Evolutionary conservation across 2,888 invertebrate species (phyloP).

Genomic region (Oscheius sp.): DNA sequence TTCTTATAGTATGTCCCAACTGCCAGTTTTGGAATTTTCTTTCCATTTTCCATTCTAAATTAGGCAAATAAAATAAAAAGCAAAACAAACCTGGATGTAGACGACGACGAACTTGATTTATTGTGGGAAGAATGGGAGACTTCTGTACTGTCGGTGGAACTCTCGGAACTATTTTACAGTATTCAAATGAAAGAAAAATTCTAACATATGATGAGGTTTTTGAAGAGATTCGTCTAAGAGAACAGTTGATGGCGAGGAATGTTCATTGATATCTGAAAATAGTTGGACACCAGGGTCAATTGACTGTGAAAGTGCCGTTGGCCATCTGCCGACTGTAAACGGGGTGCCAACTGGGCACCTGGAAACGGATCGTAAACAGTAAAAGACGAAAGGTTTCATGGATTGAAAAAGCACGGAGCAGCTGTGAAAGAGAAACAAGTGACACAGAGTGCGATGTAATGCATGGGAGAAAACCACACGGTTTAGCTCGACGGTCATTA

Average conservation of each 20-base stretch:
- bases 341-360: conserved; percentile 7
- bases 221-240: background rate
- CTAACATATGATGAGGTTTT: background rate
- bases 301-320: conserved; percentile 3
- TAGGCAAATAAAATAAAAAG: background rate
- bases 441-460: conserved; percentile 13
- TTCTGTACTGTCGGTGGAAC: conserved; percentile 27
- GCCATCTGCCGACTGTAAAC: conserved; percentile 26
- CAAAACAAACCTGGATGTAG: conserved; percentile 21
- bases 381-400: background rate
- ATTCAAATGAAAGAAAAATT: too few species aligned
- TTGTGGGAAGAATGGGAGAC: background rate
- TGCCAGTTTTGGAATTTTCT: conserved; percentile 31
- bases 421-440: conserved; percentile 23
- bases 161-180: conserved; percentile 22
- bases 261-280: conserved; percentile 16
- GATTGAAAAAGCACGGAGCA: background rate
- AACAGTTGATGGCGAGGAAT: background rate
- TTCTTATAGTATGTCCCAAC: conserved; percentile 32
- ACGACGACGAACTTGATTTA: conserved; percentile 15
- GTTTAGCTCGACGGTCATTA: too few species aligned
- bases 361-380: conserved; percentile 20
- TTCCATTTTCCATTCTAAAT: conserved; percentile 35
- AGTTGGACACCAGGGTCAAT: background rate
- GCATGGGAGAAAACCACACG: conserved; percentile 15